These are phyloP conservation scores for Anomalospiza imberbis DNA, from an alignment of 2,797 vertebrate genomes.

Conservation along the genomic window DNA sequence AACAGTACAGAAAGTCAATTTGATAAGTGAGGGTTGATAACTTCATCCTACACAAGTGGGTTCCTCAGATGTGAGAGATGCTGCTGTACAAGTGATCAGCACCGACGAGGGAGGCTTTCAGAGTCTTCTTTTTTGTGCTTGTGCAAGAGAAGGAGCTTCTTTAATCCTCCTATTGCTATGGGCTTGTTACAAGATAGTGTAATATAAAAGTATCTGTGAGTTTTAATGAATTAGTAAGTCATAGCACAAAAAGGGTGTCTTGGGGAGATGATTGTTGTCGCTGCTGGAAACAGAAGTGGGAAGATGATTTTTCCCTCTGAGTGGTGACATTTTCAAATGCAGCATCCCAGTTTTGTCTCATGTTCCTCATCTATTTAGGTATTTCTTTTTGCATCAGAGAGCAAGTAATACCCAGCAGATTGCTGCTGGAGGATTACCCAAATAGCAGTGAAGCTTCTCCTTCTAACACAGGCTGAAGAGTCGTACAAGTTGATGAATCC, in stretches of 20 bases:
- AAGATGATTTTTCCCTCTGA: background rate
- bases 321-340: background rate
- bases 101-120: background rate
- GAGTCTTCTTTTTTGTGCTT: background rate
- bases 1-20: background rate
- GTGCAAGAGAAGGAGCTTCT: background rate
- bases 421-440: background rate
- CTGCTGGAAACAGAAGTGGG: background rate
- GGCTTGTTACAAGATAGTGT: background rate
- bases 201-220: background rate
- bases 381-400: background rate
- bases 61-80: background rate
- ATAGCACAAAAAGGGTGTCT: background rate
- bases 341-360: background rate
- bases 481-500: background rate
- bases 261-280: background rate
- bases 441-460: background rate
- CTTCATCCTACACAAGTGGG: background rate
- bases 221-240: slow-evolving; percentile 4
- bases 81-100: background rate
- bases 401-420: background rate
- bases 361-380: background rate
- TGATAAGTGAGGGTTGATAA: background rate
- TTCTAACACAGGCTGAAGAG: background rate
- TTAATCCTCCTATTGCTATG: background rate